Conservation (phyloP, 2,888 invertebrate species). For the Omphaloscelis lunosa region DNA sequence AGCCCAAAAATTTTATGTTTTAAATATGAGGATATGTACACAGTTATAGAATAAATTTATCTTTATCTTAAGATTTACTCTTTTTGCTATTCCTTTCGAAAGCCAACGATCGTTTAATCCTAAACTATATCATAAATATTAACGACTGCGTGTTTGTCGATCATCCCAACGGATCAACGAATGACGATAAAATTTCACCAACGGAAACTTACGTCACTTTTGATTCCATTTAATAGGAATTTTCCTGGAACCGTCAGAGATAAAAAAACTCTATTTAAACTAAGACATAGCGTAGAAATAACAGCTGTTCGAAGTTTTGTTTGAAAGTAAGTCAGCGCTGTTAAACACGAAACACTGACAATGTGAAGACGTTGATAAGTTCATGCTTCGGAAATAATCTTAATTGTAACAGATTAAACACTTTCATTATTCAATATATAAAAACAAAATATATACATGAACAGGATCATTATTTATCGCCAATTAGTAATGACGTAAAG, state of each 20-base stretch:
- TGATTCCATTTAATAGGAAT: constrained; percentile 14
- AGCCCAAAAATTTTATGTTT: no score
- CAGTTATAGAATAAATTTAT: no score
- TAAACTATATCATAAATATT: constrained; percentile 18
- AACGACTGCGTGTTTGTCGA: constrained; percentile 1
- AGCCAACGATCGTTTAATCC: constrained; percentile 22
- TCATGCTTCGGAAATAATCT: constrained; percentile 8
- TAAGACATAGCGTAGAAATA: constrained; percentile 17
- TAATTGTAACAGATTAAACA: background rate
- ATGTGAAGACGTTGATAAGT: constrained; percentile 39
- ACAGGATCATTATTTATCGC: background rate
- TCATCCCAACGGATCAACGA: constrained; percentile 7
- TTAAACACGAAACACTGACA: constrained; percentile 46
- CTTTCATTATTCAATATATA: background rate
- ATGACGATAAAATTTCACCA: constrained; percentile 16
- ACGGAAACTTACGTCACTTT: constrained; percentile 17
- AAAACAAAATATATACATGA: background rate
- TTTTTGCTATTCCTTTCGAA: background rate
- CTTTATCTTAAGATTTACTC: background rate
- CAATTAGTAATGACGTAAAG: background rate
- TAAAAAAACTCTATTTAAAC: constrained; percentile 28
- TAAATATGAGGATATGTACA: no score
- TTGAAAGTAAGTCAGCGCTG: constrained; percentile 50
- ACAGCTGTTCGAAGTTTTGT: constrained; percentile 38
- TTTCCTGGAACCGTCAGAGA: constrained; percentile 9